Percentiles rank a stretch among this genome's conserved stretches.
phyloP scores from a whole-genome alignment of 2,888 invertebrate genomes.

The Adineta ricciae region DNA sequence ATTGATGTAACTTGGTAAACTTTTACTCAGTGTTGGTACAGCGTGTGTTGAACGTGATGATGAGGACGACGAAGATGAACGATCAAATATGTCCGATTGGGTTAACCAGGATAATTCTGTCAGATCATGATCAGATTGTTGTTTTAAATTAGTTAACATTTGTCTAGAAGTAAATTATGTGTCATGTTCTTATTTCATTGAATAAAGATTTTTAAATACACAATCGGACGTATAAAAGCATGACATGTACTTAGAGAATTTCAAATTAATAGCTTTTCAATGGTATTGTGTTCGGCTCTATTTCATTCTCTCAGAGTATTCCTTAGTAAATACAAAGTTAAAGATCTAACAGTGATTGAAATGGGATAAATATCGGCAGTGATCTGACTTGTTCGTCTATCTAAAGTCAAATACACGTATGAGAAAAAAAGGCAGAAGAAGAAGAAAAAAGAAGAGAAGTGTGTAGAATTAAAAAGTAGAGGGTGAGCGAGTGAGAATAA shows the following conservation, averaged over 20 bases:
- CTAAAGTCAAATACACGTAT: background rate
- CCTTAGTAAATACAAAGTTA: no score
- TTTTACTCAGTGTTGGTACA: background rate
- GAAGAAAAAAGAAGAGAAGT: background rate
- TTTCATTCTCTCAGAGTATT: no score
- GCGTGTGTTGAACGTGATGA: background rate
- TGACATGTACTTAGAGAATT: no score
- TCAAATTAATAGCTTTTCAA: no score
- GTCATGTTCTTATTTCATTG: no score
- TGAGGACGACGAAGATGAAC: background rate
- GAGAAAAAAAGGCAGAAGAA: background rate
- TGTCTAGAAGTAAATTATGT: background rate
- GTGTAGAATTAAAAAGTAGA: background rate
- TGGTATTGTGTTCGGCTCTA: no score
- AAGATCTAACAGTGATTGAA: no score
- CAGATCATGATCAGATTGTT: conserved; percentile 10
- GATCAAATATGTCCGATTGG: background rate
- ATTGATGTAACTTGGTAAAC: background rate
- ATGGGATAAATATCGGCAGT: background rate
- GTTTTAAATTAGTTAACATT: background rate
- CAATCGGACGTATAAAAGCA: no score
- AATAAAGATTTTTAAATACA: no score
- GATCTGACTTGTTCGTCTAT: background rate
- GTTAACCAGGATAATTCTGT: conserved; percentile 14
- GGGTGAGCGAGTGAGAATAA: background rate